Base-by-base conservation (phyloP, 2,113 vertebrate genomes). In the Alethe castanea region DNA sequence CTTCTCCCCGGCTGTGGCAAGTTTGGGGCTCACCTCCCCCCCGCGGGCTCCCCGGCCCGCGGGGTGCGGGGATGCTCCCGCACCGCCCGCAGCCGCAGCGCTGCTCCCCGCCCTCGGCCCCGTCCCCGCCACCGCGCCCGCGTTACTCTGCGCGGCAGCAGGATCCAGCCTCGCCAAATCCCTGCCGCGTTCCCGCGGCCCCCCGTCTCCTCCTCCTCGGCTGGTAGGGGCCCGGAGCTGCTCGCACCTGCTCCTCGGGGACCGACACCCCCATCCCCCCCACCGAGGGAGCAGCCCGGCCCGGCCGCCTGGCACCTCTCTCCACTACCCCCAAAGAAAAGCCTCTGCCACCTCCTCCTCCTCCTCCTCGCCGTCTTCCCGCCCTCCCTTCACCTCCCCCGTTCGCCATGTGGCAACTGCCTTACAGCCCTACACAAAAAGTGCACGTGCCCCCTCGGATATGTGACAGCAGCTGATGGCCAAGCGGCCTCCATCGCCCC, bases 381-480 rank as follows among this genome's bases (percentile, higher is more conserved):
- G 81, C 88, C 81, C 65, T 65, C 59, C 73, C 36, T 65, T 33
- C 72, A 71, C 81, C 65, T 57, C 88, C 81, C 81, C 65, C 50
- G 59, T 65, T 90, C 88, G 52, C 88, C 88, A 91, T 91, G 88
- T 79, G 80, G 88, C 52, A 79, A 91, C 59, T 79, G 88, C 73
- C 88, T 72, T 71, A 47, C 25, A 85, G 81, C 67, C 74, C 60
- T 65, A 85, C 61, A 85, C 88, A 91, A 85, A 85, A 91, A 85
- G 81, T 91, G 74, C 66, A 73, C 87, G 79, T 90, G 87, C 35
- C 70, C 87, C 56, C 62, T 76, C 71, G 40, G 79, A 82, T 76
- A 62, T 82, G 54, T 90, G 79, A 91, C 81, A 91, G 66, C 74
- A 59, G 74, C 81, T 73, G 81, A 91, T 47, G 52, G 66, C 74